Evolutionary conservation across 2,797 vertebrate species (phyloP), one percentile per base, ranked within the genome.

Genomic region (Typhlichthys subterraneus): DNA sequence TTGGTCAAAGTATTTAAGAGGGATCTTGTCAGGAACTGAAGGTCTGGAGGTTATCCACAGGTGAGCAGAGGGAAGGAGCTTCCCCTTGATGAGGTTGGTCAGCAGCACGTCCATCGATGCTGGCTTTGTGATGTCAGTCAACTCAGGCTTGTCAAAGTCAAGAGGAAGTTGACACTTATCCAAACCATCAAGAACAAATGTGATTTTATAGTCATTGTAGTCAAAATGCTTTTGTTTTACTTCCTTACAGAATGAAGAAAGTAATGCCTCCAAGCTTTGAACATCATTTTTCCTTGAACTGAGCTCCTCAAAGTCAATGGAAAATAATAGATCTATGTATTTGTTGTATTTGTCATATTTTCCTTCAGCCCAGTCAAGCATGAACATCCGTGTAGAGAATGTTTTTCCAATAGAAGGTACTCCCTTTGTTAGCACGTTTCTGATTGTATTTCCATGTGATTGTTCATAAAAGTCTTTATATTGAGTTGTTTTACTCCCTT

Each of bases 151-250:
- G 10, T 65, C 31, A 58, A 84, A 86, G 58, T 81, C 23, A 0
- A 81, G 76, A 12, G 0, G 14, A 45, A 2, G 13, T 10, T 74
- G 0, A 13, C 0, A 54, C 0, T 17, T 2, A 4, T 75, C 59
- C 29, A 82, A 0, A 64, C 75, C 84, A 23, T 82, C 81, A 65
- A 86, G 61, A 23, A 80, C 0, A 57, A 85, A 64, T 1, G 65
- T 0, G 14, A 80, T 4, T 14, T 56, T 53, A 8, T 70, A 56
- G 0, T 60, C 0, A 12, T 54, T 33, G 65, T 53, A 77, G 0
- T 72, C 0, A 3, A 73, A 77, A 0, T 84, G 8, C 33, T 8
- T 8, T 38, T 38, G 33, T 38, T 38, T 38, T 38, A 38, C 33
- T 38, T 38, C 33, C 33, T 38, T 38, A 38, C 5, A 38, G 33